phyloP scores from a whole-genome alignment of 2,113 vertebrate species.

The Indicator maculatus region DNA sequence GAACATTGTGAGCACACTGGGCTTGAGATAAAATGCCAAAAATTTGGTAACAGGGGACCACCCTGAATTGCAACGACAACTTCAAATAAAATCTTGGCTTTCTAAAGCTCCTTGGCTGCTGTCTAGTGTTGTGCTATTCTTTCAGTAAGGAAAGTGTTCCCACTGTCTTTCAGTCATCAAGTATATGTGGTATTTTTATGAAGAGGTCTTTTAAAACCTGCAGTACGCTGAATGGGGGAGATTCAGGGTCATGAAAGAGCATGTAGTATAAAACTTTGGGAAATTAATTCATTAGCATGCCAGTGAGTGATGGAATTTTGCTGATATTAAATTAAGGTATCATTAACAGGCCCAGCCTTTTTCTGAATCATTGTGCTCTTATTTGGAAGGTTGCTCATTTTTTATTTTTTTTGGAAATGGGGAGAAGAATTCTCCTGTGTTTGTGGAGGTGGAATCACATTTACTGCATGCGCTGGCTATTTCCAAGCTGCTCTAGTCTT shows the following conservation, averaged over 20 bases:
- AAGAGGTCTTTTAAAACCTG: not conserved
- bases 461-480: not conserved
- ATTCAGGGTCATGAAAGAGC: not conserved
- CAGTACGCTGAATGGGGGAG: not conserved
- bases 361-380: not conserved
- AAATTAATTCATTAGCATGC: not conserved
- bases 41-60: slow-evolving; percentile 1
- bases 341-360: not conserved
- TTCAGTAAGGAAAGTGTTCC: slow-evolving; percentile 5
- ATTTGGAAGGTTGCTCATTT: not conserved
- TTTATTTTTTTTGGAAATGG: not conserved
- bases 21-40: not conserved
- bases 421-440: not conserved
- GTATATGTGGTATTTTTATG: not conserved
- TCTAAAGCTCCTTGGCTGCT: slow-evolving; percentile 36
- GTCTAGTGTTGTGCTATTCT: not conserved
- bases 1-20: not conserved
- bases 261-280: not conserved
- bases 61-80: slow-evolving; percentile 32
- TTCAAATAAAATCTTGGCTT: slow-evolving; percentile 13
- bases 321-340: not conserved
- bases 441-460: not conserved
- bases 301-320: not conserved
- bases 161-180: not conserved
- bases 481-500: not conserved